Base-by-base conservation (phyloP, 2,797 vertebrate genomes). In the Muscicapa striata region DNA sequence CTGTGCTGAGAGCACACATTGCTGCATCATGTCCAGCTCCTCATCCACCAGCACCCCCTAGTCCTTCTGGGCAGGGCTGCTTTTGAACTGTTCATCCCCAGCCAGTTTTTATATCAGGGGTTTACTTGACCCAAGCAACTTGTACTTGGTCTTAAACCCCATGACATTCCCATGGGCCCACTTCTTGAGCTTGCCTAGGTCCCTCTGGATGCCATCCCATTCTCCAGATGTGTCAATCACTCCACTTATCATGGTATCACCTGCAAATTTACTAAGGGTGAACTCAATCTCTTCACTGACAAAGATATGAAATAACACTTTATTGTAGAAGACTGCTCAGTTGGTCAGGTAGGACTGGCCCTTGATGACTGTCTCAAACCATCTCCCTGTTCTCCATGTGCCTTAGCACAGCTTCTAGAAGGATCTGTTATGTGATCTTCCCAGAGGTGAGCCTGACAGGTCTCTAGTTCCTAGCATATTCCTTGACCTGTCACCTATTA, bases 291-390 rank as follows among this genome's bases (percentile, higher is more conserved):
- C 21, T 67, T 61, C 2, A 11, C 46, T 34, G 57, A 46, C 17
- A 51, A 40, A 40, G 46, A 30, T 34, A 52, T 22, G 46, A 59
- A 59, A 52, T 40, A 73, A 34, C 16, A 45, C 10, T 45, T 58
- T 6, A 54, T 7, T 41, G 26, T 32, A 61, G 77, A 61, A 67
- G 46, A 59, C n/a, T 0, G 1, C 30, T 41, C 0, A 1, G 34
- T 34, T 40, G 34, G 10, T 59, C 22, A 54, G 54, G 15, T 2
- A 61, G 22, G 46, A 74, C 26, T 12, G 43, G 34, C 7, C 6
- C 7, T 32, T 48, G 15, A 11, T 54, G 34, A 12, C 30, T 48
- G 27, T 30, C 70, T 49, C 70, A 76, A 76, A 63, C 19, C 32
- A 43, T 22, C 5, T 75, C 19, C 32, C 11, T 17, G 20, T n/a